These are phyloP conservation scores for Agonopterix arenella DNA, from an alignment of 2,888 invertebrate genomes.

Conservation along the genomic window DNA sequence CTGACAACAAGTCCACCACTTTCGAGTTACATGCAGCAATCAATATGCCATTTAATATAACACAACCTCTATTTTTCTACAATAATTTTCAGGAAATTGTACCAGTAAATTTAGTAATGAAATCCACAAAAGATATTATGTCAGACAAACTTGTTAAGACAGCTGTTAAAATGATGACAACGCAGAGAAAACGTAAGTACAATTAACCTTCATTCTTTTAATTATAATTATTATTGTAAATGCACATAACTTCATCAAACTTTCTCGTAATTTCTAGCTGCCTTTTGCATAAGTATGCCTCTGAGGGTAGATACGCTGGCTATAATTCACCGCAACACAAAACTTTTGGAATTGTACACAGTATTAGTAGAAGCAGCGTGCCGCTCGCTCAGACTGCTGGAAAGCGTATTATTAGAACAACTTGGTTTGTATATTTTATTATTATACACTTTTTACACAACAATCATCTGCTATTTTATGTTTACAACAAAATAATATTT, in stretches of 20 bases:
- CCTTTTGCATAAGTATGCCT: constrained; percentile 77
- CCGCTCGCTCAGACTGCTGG: constrained; percentile 80
- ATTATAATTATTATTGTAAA: background rate
- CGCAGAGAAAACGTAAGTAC: constrained; percentile 79
- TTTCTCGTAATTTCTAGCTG: constrained; percentile 36
- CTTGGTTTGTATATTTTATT: constrained; percentile 47
- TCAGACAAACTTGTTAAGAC: constrained; percentile 72
- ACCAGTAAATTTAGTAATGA: constrained; percentile 78
- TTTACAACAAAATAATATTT: no score
- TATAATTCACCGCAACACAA: constrained; percentile 81
- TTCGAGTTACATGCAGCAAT: no score
- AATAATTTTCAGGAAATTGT: constrained; percentile 72
- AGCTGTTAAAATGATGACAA: constrained; percentile 77
- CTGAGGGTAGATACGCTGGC: constrained; percentile 84
- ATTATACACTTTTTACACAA: background rate
- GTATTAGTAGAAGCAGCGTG: constrained; percentile 86
- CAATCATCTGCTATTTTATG: no score
- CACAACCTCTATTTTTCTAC: no score
- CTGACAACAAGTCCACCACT: no score
- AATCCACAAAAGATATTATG: constrained; percentile 76
- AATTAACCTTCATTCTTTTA: background rate
- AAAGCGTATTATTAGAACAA: constrained; percentile 78
- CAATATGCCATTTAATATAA: no score
- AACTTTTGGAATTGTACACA: constrained; percentile 81
- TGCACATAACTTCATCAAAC: background rate